These are phyloP conservation scores for Tuberolachnus salignus DNA, from an alignment of 2,888 invertebrate genomes.

Conservation along the genomic window DNA sequence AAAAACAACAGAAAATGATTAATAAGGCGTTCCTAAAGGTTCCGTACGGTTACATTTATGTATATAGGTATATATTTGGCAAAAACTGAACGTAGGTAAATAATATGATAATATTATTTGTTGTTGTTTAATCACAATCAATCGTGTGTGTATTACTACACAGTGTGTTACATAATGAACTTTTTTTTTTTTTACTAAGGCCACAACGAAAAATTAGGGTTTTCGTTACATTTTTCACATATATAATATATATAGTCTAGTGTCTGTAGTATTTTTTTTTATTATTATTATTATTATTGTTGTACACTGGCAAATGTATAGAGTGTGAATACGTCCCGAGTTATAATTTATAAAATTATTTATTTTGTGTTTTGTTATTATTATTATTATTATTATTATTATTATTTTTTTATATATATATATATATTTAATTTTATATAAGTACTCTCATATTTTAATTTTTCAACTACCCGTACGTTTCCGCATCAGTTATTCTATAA, in stretches of 20 bases:
- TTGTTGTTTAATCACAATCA: slow-evolving; percentile 11
- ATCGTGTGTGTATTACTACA: slow-evolving; percentile 5
- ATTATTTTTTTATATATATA: slow-evolving; percentile 31
- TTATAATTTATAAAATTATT: slow-evolving; percentile 50
- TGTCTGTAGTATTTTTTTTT: slow-evolving; percentile 41
- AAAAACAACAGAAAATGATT: slow-evolving; percentile 7
- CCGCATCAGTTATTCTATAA: neutral
- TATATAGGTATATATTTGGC: slow-evolving; percentile 20
- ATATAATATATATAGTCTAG: slow-evolving; percentile 25
- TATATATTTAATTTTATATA: no score
- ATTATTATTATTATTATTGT: slow-evolving; percentile 29
- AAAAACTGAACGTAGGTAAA: neutral
- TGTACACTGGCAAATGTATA: slow-evolving; percentile 39
- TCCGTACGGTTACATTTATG: no score
- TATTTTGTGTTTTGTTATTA: slow-evolving; percentile 54
- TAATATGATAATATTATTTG: neutral
- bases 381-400: no score
- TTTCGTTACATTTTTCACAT: slow-evolving; percentile 28
- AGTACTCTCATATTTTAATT: slow-evolving; percentile 40
- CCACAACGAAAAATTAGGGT: slow-evolving; percentile 28
- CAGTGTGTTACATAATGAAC: neutral
- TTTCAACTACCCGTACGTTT: neutral
- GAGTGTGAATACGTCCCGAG: slow-evolving; percentile 45
- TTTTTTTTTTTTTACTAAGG: neutral
- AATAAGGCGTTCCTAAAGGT: slow-evolving; percentile 31